phyloP scores from a whole-genome alignment of 2,797 vertebrate genomes.

The Gymnoscopelus braueri region DNA sequence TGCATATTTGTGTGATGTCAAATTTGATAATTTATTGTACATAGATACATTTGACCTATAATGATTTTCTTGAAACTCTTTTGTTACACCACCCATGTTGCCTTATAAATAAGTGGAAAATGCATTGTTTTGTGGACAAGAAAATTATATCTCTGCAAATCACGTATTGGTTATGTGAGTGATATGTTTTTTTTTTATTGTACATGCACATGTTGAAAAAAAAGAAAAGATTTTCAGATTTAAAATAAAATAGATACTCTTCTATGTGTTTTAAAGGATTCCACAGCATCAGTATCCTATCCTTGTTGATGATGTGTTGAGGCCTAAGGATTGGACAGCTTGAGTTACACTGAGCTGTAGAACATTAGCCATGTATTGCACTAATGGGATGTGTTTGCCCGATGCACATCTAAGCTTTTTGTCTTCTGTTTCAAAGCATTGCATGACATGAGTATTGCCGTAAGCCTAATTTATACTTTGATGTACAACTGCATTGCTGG shows the following conservation, averaged over 20 bases:
- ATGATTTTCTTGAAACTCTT: conserved; percentile 32
- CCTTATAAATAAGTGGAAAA: conserved; percentile 69
- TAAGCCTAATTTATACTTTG: too few relatives aligned
- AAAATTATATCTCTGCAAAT: conserved; percentile 58
- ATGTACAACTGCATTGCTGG: too few relatives aligned
- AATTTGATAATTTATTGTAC: conserved; percentile 38
- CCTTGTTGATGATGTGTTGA: conserved; percentile 12
- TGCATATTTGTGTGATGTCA: conserved; percentile 51
- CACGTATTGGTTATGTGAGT: conserved; percentile 50
- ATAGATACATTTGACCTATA: conserved; percentile 27
- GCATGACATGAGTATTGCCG: conserved; percentile 10
- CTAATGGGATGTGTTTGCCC: conserved; percentile 40
- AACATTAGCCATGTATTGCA: conserved; percentile 35
- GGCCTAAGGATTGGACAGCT: not conserved
- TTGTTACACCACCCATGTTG: conserved; percentile 67
- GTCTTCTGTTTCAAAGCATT: conserved; percentile 2
- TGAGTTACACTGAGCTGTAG: conserved; percentile 11
- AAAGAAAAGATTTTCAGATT: conserved; percentile 24
- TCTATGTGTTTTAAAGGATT: not conserved
- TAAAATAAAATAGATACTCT: conserved; percentile 52
- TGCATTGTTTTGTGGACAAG: conserved; percentile 40
- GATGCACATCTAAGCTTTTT: conserved; percentile 17
- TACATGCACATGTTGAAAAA: conserved; percentile 51
- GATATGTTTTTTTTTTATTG: conserved; percentile 46
- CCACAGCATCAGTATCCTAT: conserved; percentile 39